Evolutionary conservation across 2,113 vertebrate genomes (phyloP), one percentile per base, ranked within the genome.

Genomic region (Aleadryas rufinucha): DNA sequence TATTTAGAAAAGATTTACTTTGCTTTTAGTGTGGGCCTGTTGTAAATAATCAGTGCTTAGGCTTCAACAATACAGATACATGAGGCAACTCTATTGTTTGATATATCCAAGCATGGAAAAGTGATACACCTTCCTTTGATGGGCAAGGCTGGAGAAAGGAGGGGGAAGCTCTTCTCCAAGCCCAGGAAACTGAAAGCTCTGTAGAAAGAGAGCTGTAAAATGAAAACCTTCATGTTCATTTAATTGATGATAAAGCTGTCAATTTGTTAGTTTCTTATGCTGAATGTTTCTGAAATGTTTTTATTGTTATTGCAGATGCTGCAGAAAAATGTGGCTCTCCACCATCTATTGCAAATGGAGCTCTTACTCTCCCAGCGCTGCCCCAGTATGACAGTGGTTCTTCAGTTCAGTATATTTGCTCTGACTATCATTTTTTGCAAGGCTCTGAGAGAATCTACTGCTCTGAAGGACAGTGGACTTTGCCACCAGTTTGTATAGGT

Each of bases 401-500:
- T 49, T 96, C 95, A 5, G 80, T 98, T 84, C 93, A 97, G 54
- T 98, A 98, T 61, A 90, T 6, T 30, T 98, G 98, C 76, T 96
- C 56, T 60, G 96, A 97, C 11, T 77, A 98, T 50, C 37, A 98
- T 76, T 96, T 98, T 78, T 95, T 98, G 37, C 91, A 98, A 90
- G 98, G 98, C 16, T 92, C 98, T 45, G 91, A 37, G 33, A 95
- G 54, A 75, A 87, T 91, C 65, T 93, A 93, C 37, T 98, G 98
- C 70, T 87, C 95, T 52, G 91, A 94, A 9, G 98, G 98, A 18
- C 47, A 57, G 9, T 98, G 98, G 98, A 97, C 97, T 39, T 71
- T 35, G 1, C 97, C 97, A 35, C 98, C 98, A 17, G 19, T 31
- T 11, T 98, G 98, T 68, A 95, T 98, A 95, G 97, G 98, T 98